Percentiles rank a stretch among this genome's conserved stretches.
phyloP scores from a whole-genome alignment of 2,113 vertebrate genomes.

The Melospiza georgiana region DNA sequence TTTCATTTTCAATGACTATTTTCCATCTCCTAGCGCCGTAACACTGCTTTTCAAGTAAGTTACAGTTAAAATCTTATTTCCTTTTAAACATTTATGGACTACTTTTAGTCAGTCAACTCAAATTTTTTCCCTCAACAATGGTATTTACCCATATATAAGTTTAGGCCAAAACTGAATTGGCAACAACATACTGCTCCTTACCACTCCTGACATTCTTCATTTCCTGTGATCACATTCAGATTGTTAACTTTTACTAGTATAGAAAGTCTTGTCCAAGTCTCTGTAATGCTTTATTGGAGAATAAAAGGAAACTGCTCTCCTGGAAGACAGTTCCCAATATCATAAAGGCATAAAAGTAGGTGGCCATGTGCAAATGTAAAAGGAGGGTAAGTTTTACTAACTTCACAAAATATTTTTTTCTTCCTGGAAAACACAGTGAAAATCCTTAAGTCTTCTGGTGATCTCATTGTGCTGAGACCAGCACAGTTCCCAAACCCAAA shows the following conservation, averaged over 20 bases:
- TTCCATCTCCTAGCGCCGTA: not conserved
- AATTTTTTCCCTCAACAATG: not conserved
- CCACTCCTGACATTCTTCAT: not conserved
- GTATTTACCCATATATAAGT: not conserved
- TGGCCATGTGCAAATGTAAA: not conserved
- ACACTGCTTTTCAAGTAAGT: not conserved
- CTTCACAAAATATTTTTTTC: not conserved
- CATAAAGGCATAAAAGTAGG: not conserved
- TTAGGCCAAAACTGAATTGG: not conserved
- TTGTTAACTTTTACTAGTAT: not conserved
- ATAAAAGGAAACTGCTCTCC: not conserved
- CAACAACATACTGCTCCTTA: not conserved
- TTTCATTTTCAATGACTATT: not conserved
- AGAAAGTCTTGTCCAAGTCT: not conserved
- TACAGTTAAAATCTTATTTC: not conserved
- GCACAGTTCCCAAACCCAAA: slow-evolving; percentile 9
- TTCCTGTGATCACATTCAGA: not conserved
- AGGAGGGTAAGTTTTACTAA: not conserved
- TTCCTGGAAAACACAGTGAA: not conserved
- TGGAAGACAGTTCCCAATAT: not conserved
- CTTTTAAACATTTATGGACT: not conserved
- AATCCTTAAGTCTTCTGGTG: not conserved
- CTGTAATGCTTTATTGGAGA: not conserved
- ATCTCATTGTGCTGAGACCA: not conserved
- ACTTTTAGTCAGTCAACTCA: not conserved